Evolutionary conservation across 2,797 vertebrate species (phyloP).

Genomic region (Crax fasciolata): DNA sequence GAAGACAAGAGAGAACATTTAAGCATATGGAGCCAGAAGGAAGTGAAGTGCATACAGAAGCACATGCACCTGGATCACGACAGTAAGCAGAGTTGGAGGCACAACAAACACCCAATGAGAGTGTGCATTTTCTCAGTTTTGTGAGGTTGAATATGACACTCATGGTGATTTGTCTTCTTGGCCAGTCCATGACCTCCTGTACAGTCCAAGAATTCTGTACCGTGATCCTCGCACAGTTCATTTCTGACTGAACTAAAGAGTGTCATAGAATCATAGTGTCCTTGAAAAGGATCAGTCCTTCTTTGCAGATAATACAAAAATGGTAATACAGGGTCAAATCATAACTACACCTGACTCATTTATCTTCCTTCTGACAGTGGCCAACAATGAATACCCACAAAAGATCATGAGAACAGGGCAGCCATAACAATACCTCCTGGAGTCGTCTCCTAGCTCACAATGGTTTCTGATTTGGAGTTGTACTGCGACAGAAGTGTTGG

Average conservation of each 20-base stretch:
- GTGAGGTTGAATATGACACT: background rate
- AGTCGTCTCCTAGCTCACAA: background rate
- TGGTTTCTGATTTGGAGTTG: background rate
- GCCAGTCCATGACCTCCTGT: background rate
- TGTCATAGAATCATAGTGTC: background rate
- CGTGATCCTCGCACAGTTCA: background rate
- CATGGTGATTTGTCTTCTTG: background rate
- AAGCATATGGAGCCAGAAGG: background rate
- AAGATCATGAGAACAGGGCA: background rate
- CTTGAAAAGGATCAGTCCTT: background rate
- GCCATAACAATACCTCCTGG: background rate
- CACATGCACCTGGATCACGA: background rate
- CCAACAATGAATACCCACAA: background rate
- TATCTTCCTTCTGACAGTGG: background rate
- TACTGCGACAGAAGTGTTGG: background rate
- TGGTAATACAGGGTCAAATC: background rate
- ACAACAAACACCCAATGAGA: background rate
- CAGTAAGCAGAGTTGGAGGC: background rate
- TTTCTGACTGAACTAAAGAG: background rate
- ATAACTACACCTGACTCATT: background rate
- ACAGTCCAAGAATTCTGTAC: background rate
- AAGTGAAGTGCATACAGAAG: background rate
- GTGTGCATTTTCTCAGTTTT: background rate
- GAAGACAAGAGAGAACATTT: background rate
- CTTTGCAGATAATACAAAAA: background rate